Conservation (phyloP, 2,113 vertebrate genomes). For the Calyptomena viridis region DNA sequence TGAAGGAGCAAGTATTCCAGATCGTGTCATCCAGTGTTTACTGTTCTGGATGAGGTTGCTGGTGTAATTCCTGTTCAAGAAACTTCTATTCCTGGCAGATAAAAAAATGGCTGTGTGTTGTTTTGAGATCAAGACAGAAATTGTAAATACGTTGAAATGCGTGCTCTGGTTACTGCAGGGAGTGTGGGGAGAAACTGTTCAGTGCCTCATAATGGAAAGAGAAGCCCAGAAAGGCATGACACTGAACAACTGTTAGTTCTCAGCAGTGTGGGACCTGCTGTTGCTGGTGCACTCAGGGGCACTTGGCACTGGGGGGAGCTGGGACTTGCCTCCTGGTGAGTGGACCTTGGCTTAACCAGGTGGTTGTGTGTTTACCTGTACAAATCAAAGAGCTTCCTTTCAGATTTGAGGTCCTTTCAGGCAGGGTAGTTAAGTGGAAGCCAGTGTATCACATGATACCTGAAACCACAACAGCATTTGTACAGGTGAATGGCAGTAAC, state of each 20-base stretch:
- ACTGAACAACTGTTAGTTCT: accelerated
- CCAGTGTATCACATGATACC: accelerated
- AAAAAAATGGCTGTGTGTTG: neutral
- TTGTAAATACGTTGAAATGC: neutral
- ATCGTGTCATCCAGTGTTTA: neutral
- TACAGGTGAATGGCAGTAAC: neutral
- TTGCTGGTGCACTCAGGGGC: neutral
- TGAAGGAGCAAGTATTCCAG: neutral
- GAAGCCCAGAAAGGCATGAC: neutral
- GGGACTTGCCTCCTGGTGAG: neutral
- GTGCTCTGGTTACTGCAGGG: neutral
- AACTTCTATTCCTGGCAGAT: neutral
- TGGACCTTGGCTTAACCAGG: too few species aligned
- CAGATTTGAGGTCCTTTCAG: neutral
- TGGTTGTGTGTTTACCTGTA: neutral
- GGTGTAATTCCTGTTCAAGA: neutral
- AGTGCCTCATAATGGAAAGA: neutral
- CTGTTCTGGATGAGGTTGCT: neutral
- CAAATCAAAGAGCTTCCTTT: neutral
- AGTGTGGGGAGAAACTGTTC: neutral
- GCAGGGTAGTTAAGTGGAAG: neutral
- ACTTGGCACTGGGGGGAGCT: neutral
- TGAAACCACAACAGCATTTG: neutral
- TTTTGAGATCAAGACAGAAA: neutral
- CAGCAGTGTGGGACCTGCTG: accelerated